Percentiles rank a stretch among this genome's conserved stretches.
Conservation (phyloP, 1,140 invertebrate species). For the Trypoxylus dichotomus region DNA sequence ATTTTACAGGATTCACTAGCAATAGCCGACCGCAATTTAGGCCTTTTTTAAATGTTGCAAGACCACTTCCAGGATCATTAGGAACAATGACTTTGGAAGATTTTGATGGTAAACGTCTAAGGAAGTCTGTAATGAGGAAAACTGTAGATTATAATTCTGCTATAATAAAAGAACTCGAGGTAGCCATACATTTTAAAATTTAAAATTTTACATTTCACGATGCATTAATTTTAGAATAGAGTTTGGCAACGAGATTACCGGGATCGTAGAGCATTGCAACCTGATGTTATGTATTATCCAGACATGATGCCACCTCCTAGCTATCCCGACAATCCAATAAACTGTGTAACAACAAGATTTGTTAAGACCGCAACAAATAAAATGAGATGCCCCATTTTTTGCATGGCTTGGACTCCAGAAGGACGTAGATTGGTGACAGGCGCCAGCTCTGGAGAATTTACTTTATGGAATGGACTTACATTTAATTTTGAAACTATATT, state of each 20-base stretch:
- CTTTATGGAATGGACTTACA: slow-evolving; percentile 98
- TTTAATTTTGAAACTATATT: slow-evolving; percentile 99
- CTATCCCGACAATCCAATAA: slow-evolving; percentile 93
- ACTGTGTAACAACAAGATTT: slow-evolving; percentile 95
- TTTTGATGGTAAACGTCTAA: slow-evolving; percentile 92
- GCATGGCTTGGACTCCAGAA: slow-evolving; percentile 98
- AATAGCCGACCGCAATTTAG: slow-evolving; percentile 52
- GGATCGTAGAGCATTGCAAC: slow-evolving; percentile 84
- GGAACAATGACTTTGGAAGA: slow-evolving; percentile 74
- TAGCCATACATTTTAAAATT: slow-evolving; percentile 33
- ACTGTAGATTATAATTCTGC: slow-evolving; percentile 99
- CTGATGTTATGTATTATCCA: slow-evolving; percentile 88
- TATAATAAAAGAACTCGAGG: slow-evolving; percentile 88
- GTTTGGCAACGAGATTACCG: slow-evolving; percentile 92
- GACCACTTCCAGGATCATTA: slow-evolving; percentile 60
- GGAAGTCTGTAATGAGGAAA: slow-evolving; percentile 96
- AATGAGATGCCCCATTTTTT: slow-evolving; percentile 98
- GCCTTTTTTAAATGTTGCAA: slow-evolving; percentile 59
- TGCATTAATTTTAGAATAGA: slow-evolving; percentile 66
- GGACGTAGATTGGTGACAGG: slow-evolving; percentile 96
- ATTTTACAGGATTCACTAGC: slow-evolving; percentile 42
- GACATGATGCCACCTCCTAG: slow-evolving; percentile 86
- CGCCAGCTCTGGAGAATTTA: slow-evolving; percentile 98
- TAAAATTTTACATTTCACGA: neutral
- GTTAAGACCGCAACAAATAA: slow-evolving; percentile 99